Percentiles rank a stretch among this genome's conserved stretches.
Conservation (phyloP, 2,888 invertebrate genomes). For the Dysmachus trigonus region DNA sequence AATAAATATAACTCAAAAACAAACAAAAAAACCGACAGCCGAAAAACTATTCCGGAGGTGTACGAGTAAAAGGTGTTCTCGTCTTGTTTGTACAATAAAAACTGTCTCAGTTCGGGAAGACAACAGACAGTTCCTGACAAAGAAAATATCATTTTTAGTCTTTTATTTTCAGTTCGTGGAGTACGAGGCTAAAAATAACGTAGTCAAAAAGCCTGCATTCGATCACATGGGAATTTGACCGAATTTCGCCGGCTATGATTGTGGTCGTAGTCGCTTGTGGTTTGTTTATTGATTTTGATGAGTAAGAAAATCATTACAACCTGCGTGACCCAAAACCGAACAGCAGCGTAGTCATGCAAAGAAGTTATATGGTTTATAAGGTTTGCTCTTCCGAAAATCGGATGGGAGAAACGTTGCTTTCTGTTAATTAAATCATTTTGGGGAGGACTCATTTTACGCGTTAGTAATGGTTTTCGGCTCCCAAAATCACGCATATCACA, state of each 20-base stretch:
- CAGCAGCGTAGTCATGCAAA: not conserved
- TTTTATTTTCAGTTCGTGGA: constrained; percentile 2
- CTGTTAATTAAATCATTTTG: not conserved
- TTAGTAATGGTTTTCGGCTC: not conserved
- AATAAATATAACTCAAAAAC: not conserved
- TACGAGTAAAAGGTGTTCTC: not conserved
- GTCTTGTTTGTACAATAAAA: constrained; percentile 27
- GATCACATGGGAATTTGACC: constrained; percentile 12
- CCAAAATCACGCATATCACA: not conserved
- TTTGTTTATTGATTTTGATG: constrained; percentile 27
- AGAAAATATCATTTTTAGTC: constrained; percentile 36
- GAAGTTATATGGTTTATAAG: not conserved
- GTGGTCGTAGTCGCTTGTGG: not conserved
- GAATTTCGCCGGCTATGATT: constrained; percentile 19
- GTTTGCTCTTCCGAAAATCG: not conserved
- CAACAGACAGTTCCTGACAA: constrained; percentile 34
- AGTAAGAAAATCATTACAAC: not conserved
- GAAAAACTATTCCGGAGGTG: not conserved
- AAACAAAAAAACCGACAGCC: not conserved
- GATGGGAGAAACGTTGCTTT: not conserved
- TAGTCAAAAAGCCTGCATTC: constrained; percentile 39
- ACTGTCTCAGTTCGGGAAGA: constrained; percentile 41
- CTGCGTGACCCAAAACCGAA: not conserved
- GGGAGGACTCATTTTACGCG: not conserved
- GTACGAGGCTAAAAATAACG: constrained; percentile 46